A percentile compares a stretch with the other conserved stretches of the same genome.
phyloP scores from a whole-genome alignment of 2,113 vertebrate species.

The Herpetotheres cachinnans region DNA sequence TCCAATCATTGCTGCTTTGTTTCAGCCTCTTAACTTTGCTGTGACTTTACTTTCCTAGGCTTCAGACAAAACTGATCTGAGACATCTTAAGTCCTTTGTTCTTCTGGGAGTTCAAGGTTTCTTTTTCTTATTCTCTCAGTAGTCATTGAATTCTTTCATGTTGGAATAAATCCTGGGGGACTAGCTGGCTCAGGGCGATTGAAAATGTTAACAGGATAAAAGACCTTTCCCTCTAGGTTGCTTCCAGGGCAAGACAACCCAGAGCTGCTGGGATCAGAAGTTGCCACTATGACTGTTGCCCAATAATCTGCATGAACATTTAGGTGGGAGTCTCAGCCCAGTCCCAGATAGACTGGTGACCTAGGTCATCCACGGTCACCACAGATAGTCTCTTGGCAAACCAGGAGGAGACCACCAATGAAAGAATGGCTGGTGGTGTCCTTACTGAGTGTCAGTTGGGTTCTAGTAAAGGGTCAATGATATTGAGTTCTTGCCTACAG shows the following conservation, averaged over 20 bases:
- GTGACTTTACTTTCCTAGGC: conserved; percentile 41
- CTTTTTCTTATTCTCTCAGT: conserved; percentile 47
- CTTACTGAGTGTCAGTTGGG: neutral
- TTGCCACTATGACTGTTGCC: neutral
- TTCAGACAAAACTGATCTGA: conserved; percentile 59
- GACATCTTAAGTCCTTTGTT: conserved; percentile 51
- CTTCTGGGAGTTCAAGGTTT: conserved; percentile 56
- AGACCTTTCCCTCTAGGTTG: conserved; percentile 20
- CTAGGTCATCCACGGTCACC: neutral
- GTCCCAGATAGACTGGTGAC: neutral
- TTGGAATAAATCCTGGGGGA: conserved; percentile 40
- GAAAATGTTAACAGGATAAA: neutral
- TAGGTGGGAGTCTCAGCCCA: neutral
- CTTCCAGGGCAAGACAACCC: neutral
- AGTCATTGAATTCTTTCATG: conserved; percentile 30
- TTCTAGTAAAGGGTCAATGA: neutral
- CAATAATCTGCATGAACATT: neutral
- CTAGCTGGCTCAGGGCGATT: neutral
- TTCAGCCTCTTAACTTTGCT: conserved; percentile 62
- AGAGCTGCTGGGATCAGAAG: neutral
- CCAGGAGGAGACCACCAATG: neutral
- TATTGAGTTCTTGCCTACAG: neutral
- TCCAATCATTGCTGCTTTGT: conserved; percentile 46
- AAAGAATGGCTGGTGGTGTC: neutral
- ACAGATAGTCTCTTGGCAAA: neutral